Percentiles rank a stretch among this genome's conserved stretches.
phyloP scores from a whole-genome alignment of 2,888 invertebrate genomes.

The Pherbina coryleti region DNA sequence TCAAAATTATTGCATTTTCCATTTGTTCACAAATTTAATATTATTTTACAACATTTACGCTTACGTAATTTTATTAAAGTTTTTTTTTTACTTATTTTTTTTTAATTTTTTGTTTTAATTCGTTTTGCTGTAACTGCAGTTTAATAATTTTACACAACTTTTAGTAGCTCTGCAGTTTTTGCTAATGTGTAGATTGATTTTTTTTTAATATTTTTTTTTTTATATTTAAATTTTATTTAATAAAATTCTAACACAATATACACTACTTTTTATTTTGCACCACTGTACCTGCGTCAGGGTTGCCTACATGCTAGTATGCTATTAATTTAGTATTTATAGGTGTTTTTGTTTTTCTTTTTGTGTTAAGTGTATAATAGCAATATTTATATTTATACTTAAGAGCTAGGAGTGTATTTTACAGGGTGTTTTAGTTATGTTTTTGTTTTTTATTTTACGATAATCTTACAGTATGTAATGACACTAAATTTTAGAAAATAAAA shows the following conservation, averaged over 20 bases:
- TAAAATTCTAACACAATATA: conserved; percentile 66
- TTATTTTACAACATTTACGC: conserved; percentile 33
- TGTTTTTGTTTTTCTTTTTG: conserved; percentile 22
- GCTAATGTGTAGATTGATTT: conserved; percentile 23
- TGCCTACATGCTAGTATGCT: conserved; percentile 29
- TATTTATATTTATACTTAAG: conserved; percentile 45
- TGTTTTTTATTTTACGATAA: conserved; percentile 22
- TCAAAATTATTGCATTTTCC: conserved; percentile 31
- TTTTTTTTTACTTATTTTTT: conserved; percentile 5
- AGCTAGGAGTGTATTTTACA: conserved; percentile 55
- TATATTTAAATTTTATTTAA: conserved; percentile 61
- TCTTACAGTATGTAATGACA: conserved; percentile 24
- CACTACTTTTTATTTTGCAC: conserved; percentile 46
- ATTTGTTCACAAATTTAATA: conserved; percentile 19
- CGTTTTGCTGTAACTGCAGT: conserved; percentile 21
- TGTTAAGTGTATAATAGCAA: conserved; percentile 45
- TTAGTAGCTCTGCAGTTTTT: conserved; percentile 20
- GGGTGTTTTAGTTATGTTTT: conserved; percentile 47
- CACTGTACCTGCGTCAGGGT: conserved; percentile 2
- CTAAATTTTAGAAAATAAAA: conserved; percentile 35
- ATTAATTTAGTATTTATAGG: conserved; percentile 49
- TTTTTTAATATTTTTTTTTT: conserved; percentile 48
- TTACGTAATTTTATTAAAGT: conserved; percentile 15
- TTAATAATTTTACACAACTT: conserved; percentile 50
- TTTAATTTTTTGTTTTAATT: conserved; percentile 29